These are phyloP conservation scores for Drosophila monieri DNA, from an alignment of 2,888 invertebrate species.

Conservation along the genomic window DNA sequence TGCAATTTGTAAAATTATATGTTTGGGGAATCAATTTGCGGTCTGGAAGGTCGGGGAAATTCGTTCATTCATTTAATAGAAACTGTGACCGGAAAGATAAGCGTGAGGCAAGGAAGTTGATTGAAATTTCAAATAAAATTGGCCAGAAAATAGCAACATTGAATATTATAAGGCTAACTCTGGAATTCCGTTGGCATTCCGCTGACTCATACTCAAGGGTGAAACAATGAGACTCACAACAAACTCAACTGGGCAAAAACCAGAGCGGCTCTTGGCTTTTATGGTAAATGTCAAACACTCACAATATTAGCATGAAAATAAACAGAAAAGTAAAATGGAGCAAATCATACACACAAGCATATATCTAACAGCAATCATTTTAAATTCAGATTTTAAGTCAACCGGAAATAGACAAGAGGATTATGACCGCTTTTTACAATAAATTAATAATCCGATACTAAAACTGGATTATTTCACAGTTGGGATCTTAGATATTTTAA, in stretches of 20 bases:
- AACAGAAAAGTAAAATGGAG: background rate
- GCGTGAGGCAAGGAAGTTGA: constrained; percentile 17
- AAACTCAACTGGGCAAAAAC: constrained; percentile 2
- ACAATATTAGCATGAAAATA: background rate
- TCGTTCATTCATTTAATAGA: constrained; percentile 17
- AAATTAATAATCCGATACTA: constrained; percentile 28
- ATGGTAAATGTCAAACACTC: constrained; percentile 33
- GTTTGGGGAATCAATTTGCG: constrained; percentile 53
- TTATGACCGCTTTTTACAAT: constrained; percentile 11
- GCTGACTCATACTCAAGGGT: constrained; percentile 24
- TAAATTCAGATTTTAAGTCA: constrained; percentile 1
- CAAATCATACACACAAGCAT: background rate
- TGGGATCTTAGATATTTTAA: background rate
- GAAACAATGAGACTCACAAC: constrained; percentile 4
- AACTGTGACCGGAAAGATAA: constrained; percentile 14
- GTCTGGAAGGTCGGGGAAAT: constrained; percentile 42
- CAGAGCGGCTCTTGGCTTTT: constrained; percentile 9
- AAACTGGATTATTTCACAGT: constrained; percentile 13
- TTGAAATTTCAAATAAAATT: constrained; percentile 39
- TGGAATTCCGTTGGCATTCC: constrained; percentile 14
- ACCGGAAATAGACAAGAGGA: constrained; percentile 32
- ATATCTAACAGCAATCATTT: background rate
- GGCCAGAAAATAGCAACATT: constrained; percentile 7
- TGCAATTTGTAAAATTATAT: constrained; percentile 26
- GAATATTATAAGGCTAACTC: constrained; percentile 10